A percentile compares a stretch with the other conserved stretches of the same genome.
These are phyloP conservation scores for Pantherophis guttatus DNA, from an alignment of 2,113 vertebrate genomes.

Conservation along the genomic window DNA sequence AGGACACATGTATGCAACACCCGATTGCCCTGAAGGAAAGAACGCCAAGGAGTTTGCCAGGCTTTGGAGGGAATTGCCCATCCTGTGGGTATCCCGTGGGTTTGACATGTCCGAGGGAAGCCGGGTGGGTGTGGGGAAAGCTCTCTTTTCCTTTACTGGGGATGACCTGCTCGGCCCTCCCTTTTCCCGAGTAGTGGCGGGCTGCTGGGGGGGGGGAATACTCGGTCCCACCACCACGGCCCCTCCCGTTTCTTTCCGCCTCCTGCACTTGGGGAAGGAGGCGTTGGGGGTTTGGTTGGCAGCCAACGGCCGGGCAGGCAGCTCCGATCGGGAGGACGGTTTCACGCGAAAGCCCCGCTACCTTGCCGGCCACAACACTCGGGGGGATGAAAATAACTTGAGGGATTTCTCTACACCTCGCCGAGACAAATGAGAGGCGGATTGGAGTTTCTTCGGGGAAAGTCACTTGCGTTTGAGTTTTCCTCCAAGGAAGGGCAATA, in stretches of 20 bases:
- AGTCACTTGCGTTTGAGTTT: conserved; percentile 3
- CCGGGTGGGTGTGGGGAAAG: background rate
- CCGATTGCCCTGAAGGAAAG: background rate
- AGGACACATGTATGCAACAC: background rate
- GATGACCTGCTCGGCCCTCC: background rate
- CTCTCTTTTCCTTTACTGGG: background rate
- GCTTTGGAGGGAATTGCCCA: background rate
- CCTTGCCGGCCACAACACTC: fast-evolving
- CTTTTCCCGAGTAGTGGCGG: background rate
- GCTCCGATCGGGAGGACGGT: background rate
- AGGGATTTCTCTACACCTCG: background rate
- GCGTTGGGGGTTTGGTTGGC: background rate
- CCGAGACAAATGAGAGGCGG: background rate
- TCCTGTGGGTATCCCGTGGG: background rate
- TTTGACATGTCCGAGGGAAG: too few relatives aligned
- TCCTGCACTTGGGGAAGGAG: too few relatives aligned
- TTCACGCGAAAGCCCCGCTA: background rate
- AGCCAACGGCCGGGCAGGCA: background rate
- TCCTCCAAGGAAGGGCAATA: background rate
- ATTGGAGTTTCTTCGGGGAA: conserved; percentile 32
- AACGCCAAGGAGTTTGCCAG: background rate
- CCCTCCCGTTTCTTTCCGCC: background rate
- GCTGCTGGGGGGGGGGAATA: background rate
- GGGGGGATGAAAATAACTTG: background rate
- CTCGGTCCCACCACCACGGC: background rate